Conservation (phyloP, 2,113 vertebrate genomes). For the Polyodon spathula region DNA sequence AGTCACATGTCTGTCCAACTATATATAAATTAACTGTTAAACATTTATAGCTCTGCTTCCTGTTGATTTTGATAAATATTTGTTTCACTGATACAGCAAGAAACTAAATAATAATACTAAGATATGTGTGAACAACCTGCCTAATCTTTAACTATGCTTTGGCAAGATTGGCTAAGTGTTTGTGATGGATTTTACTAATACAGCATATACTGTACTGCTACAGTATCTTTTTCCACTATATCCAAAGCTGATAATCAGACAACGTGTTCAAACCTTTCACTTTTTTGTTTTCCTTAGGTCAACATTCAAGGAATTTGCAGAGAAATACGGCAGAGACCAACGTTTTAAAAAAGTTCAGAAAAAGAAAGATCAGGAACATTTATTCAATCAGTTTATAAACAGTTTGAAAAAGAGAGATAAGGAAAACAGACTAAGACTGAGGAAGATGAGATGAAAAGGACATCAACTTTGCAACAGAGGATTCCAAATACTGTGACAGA, state of each 20-base stretch:
- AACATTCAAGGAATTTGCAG: slow-evolving; percentile 76
- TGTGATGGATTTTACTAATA: no score
- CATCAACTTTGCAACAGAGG: slow-evolving; percentile 7
- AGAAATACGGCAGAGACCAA: slow-evolving; percentile 66
- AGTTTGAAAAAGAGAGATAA: slow-evolving; percentile 79
- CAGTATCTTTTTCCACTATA: no score
- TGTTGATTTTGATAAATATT: no score
- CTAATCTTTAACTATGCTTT: no score
- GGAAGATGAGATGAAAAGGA: slow-evolving; percentile 77
- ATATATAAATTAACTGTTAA: no score
- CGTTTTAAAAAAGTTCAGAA: slow-evolving; percentile 73
- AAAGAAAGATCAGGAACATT: slow-evolving; percentile 80
- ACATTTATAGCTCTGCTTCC: no score
- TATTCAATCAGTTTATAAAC: slow-evolving; percentile 81
- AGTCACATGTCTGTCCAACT: slow-evolving; percentile 1
- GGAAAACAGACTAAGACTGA: slow-evolving; percentile 73
- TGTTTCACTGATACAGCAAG: no score
- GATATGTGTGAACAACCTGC: no score
- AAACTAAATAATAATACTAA: no score
- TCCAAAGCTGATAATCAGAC: no score
- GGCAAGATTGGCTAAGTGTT: no score
- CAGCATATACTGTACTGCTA: no score
- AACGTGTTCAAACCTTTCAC: background rate
- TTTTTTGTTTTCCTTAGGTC: slow-evolving; percentile 49
- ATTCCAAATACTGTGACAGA: slow-evolving; percentile 21